These are phyloP conservation scores for cattle (Bos taurus) DNA, from an alignment of 2,113 vertebrate genomes.

Conservation along the genomic window DNA sequence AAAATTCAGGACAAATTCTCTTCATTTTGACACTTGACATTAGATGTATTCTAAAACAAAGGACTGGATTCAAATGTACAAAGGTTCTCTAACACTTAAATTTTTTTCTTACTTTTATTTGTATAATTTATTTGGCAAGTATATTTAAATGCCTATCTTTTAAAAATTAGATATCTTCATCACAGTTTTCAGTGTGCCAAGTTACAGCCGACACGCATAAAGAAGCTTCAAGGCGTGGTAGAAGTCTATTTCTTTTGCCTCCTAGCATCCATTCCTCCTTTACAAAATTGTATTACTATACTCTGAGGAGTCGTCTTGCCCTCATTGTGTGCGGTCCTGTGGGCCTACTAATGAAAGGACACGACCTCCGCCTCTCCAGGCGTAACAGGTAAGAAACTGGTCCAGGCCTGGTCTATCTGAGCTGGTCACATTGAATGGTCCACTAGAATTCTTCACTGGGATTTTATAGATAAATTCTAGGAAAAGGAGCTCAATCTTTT, in stretches of 20 bases:
- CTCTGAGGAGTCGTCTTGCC: neutral
- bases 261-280: neutral
- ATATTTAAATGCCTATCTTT: neutral
- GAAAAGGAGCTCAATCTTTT: neutral
- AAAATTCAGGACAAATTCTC: neutral
- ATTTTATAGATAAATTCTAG: neutral
- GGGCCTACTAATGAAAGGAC: neutral
- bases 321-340: neutral
- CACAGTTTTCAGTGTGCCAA: neutral
- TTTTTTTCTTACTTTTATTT: neutral
- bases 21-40: neutral
- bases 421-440: neutral
- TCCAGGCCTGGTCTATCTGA: neutral
- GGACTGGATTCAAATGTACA: neutral
- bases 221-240: neutral
- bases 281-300: neutral
- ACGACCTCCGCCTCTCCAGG: neutral
- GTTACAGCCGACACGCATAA: neutral
- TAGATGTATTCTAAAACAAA: conserved; percentile 25
- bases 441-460: neutral
- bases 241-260: neutral
- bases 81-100: neutral
- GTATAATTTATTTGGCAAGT: neutral
- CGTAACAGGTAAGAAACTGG: neutral
- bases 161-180: neutral